These are phyloP conservation scores for Aphis craccivora DNA, from an alignment of 1,140 invertebrate genomes.

Conservation along the genomic window DNA sequence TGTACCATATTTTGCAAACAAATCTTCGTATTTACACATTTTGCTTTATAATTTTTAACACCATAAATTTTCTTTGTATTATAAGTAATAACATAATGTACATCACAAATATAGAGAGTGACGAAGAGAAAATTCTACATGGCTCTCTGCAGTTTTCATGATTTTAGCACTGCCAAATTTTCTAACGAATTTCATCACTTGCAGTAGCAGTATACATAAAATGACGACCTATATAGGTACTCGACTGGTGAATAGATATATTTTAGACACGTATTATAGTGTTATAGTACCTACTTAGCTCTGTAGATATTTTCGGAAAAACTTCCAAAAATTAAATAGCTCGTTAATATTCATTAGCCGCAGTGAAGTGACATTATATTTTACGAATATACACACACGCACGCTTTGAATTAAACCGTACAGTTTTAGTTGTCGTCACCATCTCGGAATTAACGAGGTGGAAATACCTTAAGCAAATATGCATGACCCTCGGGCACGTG, in stretches of 20 bases:
- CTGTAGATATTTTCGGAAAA: not conserved
- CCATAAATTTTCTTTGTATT: not conserved
- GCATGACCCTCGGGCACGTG: not conserved
- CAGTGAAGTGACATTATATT: not conserved
- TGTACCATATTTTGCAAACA: not conserved
- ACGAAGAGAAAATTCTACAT: too few relatives aligned
- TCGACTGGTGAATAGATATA: too few relatives aligned
- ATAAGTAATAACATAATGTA: not conserved
- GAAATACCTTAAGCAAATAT: not conserved
- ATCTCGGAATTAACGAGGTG: not conserved
- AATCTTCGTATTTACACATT: not conserved
- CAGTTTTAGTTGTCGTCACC: not conserved
- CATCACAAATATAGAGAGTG: not conserved
- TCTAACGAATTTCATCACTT: not conserved
- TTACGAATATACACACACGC: not conserved
- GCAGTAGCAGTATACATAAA: not conserved
- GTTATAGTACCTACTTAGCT: not conserved
- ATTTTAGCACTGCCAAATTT: not conserved
- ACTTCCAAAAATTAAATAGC: not conserved
- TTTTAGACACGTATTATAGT: not conserved
- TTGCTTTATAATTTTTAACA: not conserved
- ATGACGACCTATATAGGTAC: not conserved
- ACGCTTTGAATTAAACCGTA: not conserved
- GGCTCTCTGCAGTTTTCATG: not conserved
- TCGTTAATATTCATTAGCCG: not conserved